Evolutionary conservation across 2,797 vertebrate species (phyloP).

Genomic region (Eurystomus glaucurus): DNA sequence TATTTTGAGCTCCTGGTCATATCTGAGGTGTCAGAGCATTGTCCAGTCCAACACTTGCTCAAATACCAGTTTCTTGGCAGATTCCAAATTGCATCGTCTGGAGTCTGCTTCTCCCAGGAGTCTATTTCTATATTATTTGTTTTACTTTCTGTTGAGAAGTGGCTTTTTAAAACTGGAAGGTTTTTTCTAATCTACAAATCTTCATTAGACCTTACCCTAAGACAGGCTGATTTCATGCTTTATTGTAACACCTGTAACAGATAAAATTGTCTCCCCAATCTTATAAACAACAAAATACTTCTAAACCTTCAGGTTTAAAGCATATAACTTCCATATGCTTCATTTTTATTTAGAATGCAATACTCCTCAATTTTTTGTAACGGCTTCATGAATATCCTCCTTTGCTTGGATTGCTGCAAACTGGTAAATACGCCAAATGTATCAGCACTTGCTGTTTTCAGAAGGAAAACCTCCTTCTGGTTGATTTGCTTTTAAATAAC

Average conservation of each 20-base stretch:
- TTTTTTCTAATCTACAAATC: not conserved
- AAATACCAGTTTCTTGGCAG: not conserved
- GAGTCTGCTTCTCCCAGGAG: not conserved
- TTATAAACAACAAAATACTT: not conserved
- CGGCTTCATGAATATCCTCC: conserved; percentile 1
- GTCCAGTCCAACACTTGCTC: not conserved
- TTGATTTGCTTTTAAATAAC: conserved; percentile 45
- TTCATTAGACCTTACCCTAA: not conserved
- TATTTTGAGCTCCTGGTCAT: not conserved
- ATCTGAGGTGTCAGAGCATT: not conserved
- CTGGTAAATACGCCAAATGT: conserved; percentile 34
- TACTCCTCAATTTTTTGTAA: not conserved
- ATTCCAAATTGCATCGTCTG: not conserved
- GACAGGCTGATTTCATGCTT: not conserved
- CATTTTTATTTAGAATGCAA: conserved; percentile 8
- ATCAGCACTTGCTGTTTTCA: conserved; percentile 39
- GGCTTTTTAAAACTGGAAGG: not conserved
- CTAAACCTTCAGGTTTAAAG: not conserved
- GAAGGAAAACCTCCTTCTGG: conserved; percentile 39
- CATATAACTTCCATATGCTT: not conserved
- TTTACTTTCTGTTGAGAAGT: not conserved
- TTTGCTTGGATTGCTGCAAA: conserved; percentile 10
- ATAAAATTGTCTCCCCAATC: not conserved
- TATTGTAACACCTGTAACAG: not conserved
- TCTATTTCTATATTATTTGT: not conserved